Evolutionary conservation across 2,888 invertebrate genomes (phyloP).

Genomic region (Hirtodrosophila cameraria): DNA sequence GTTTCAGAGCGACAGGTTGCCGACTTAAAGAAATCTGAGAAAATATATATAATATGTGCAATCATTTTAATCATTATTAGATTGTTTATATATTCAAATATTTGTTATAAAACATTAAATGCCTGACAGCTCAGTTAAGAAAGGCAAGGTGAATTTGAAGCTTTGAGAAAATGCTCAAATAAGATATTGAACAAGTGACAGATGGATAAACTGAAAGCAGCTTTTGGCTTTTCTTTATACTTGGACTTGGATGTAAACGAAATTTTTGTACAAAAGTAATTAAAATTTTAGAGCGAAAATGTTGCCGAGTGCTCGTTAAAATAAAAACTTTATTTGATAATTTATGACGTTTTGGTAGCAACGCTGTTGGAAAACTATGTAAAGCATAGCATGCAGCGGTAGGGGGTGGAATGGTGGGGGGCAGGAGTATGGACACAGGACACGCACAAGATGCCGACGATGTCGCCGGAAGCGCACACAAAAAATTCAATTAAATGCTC

Average conservation of each 20-base stretch:
- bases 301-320: conserved; percentile 49
- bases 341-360: conserved; percentile 55
- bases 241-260: not conserved
- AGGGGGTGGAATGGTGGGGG: not conserved
- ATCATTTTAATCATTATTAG: too few species aligned
- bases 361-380: conserved; percentile 38
- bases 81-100: conserved; percentile 15
- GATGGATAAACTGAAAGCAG: conserved; percentile 17
- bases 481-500: conserved; percentile 73
- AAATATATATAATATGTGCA: not conserved
- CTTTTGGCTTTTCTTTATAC: conserved; percentile 16
- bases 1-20: not conserved
- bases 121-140: too few species aligned
- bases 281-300: conserved; percentile 53
- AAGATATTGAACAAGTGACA: conserved; percentile 34
- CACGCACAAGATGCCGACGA: conserved; percentile 57
- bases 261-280: conserved; percentile 52
- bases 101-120: too few species aligned
- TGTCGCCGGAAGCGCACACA: conserved; percentile 38
- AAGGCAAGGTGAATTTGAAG: not conserved
- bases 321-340: conserved; percentile 70
- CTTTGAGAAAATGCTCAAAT: conserved; percentile 2
- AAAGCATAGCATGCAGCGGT: conserved; percentile 12
- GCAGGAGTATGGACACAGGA: conserved; percentile 29
- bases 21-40: not conserved